Evolutionary conservation across 92 coral and sea anemone genomes (phyloP).

Genomic region (Epizoanthus illoricatus): DNA sequence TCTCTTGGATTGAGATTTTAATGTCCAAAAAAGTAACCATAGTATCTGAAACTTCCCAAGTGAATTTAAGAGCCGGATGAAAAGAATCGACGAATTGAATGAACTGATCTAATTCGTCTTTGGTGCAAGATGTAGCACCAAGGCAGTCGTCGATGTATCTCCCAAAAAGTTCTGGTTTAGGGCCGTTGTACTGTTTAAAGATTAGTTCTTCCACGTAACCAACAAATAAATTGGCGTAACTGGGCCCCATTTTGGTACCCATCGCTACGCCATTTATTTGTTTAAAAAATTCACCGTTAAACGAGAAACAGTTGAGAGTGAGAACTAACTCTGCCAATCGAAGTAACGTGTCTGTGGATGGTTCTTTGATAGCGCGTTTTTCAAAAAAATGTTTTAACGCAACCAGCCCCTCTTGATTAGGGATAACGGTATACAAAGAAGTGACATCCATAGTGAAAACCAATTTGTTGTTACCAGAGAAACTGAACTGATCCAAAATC

Average conservation of each 20-base stretch:
- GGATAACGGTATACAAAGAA: conserved; percentile 50
- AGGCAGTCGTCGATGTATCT: conserved; percentile 56
- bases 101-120: conserved; percentile 5
- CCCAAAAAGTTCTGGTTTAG: conserved; percentile 44
- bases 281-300: conserved; percentile 21
- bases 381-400: conserved; percentile 54
- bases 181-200: conserved; percentile 44
- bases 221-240: conserved; percentile 52
- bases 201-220: conserved; percentile 35
- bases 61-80: conserved; percentile 36
- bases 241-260: conserved; percentile 51
- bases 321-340: conserved; percentile 35
- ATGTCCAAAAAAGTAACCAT: conserved; percentile 12
- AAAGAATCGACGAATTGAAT: conserved; percentile 33
- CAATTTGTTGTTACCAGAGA: conserved; percentile 41
- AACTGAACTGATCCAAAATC: conserved; percentile 36
- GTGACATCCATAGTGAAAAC: conserved; percentile 55
- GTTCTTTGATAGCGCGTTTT: conserved; percentile 41
- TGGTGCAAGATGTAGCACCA: conserved; percentile 42
- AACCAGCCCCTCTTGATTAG: conserved; percentile 40
- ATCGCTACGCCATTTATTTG: conserved; percentile 39
- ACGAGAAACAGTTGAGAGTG: conserved; percentile 1
- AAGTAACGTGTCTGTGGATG: conserved; percentile 53
- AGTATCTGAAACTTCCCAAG: conserved; percentile 35
- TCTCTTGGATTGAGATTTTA: conserved; percentile 26